A percentile compares a stretch with the other conserved stretches of the same genome.
Conservation (phyloP, 2,113 vertebrate genomes). For the Calyptomena viridis region DNA sequence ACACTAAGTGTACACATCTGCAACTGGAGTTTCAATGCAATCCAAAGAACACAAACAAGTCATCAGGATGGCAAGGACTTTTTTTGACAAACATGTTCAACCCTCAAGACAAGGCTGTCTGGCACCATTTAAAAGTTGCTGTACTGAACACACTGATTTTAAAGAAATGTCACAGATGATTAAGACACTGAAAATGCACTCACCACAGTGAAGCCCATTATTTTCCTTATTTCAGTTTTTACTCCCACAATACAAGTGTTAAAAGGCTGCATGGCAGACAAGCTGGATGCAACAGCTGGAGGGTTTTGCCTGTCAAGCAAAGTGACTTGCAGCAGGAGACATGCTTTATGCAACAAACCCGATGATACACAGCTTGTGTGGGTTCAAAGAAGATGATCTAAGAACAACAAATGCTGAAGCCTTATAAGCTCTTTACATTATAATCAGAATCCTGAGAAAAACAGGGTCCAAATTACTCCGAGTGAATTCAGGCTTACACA, state of each 20-base stretch:
- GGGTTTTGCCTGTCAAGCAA: constrained; percentile 44
- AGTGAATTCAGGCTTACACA: constrained; percentile 21
- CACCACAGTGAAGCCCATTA: not conserved
- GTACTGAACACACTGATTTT: constrained; percentile 11
- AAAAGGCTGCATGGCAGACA: constrained; percentile 43
- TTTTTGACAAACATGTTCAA: not conserved
- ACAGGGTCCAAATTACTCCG: constrained; percentile 42
- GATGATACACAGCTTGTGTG: not conserved
- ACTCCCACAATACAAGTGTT: not conserved
- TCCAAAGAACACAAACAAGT: constrained; percentile 27
- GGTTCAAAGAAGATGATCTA: constrained; percentile 13
- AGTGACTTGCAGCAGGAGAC: constrained; percentile 37
- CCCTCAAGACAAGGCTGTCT: constrained; percentile 25
- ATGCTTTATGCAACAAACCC: constrained; percentile 12
- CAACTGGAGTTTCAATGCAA: not conserved
- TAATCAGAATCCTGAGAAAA: constrained; percentile 43
- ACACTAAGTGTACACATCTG: constrained; percentile 32
- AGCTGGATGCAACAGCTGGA: constrained; percentile 56
- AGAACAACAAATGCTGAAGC: constrained; percentile 22
- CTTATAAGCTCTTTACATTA: constrained; percentile 10
- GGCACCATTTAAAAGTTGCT: constrained; percentile 23
- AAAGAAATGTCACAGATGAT: constrained; percentile 26
- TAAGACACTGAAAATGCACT: constrained; percentile 31
- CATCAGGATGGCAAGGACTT: not conserved
- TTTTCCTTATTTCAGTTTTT: not conserved